These are phyloP conservation scores for Chaenocephalus aceratus DNA, from an alignment of 2,113 vertebrate species.

Conservation along the genomic window DNA sequence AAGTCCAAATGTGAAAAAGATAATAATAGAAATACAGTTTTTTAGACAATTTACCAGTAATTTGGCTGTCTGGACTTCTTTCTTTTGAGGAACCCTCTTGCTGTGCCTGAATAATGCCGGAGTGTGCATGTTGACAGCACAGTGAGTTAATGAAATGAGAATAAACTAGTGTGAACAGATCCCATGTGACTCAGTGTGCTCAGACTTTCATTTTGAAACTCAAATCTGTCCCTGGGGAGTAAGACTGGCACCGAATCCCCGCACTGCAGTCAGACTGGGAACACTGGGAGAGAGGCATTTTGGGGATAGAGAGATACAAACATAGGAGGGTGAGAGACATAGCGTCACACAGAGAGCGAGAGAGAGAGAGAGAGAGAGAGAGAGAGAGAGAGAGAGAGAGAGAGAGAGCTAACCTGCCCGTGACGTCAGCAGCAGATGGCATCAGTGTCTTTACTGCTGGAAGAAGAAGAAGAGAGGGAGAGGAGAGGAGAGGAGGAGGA, in stretches of 20 bases:
- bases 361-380: background rate
- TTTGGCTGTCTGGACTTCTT: background rate
- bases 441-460: constrained; percentile 21
- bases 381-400: constrained; percentile 8
- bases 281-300: background rate
- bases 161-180: background rate
- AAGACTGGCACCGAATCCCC: background rate
- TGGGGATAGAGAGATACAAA: background rate
- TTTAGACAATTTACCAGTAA: no score
- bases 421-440: constrained; percentile 50
- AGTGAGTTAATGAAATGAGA: background rate
- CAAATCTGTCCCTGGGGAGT: background rate
- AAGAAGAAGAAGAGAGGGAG: constrained; percentile 33
- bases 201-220: background rate
- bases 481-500: background rate
- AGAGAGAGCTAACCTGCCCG: constrained; percentile 3
- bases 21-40: no score
- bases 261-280: background rate
- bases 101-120: background rate
- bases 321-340: background rate
- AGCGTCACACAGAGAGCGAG: background rate
- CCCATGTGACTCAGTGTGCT: background rate
- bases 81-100: background rate
- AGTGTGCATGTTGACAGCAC: background rate
- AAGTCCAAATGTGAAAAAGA: no score